These are phyloP conservation scores for Noctua comes DNA, from an alignment of 2,888 invertebrate species.

Conservation along the genomic window DNA sequence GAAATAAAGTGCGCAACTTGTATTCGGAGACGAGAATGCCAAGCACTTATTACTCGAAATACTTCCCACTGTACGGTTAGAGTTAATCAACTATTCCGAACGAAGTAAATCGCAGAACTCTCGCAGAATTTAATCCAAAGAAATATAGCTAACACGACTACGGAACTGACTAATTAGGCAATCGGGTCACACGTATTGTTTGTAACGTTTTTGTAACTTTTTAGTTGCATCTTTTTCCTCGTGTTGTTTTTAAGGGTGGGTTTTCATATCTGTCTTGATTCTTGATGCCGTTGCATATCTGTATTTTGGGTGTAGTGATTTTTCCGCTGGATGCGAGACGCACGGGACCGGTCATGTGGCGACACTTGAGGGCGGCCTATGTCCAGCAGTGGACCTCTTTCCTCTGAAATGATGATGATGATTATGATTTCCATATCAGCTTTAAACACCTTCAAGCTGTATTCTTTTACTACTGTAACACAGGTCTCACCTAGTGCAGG, in stretches of 20 bases:
- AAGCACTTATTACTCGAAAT: conserved; percentile 55
- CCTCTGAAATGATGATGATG: no score
- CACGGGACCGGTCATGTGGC: no score
- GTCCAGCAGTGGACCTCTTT: no score
- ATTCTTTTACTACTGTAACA: neutral
- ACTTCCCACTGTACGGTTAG: conserved; percentile 47
- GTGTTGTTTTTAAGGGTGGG: neutral
- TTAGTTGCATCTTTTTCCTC: neutral
- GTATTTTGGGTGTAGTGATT: neutral
- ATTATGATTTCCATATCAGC: neutral
- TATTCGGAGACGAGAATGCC: conserved; percentile 42
- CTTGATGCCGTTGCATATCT: neutral
- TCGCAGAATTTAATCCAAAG: conserved; percentile 61
- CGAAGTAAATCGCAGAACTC: conserved; percentile 54
- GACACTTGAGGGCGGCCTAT: no score
- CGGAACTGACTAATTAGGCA: conserved; percentile 56
- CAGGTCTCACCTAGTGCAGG: no score
- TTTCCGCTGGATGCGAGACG: no score
- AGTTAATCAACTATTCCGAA: conserved; percentile 63
- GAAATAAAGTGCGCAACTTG: conserved; percentile 51
- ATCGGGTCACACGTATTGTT: conserved; percentile 54
- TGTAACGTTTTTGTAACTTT: neutral
- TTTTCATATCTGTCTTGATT: neutral
- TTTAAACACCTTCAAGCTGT: neutral
- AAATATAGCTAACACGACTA: conserved; percentile 57